phyloP scores from a whole-genome alignment of 2,888 invertebrate species.

The Tinea pellionella region DNA sequence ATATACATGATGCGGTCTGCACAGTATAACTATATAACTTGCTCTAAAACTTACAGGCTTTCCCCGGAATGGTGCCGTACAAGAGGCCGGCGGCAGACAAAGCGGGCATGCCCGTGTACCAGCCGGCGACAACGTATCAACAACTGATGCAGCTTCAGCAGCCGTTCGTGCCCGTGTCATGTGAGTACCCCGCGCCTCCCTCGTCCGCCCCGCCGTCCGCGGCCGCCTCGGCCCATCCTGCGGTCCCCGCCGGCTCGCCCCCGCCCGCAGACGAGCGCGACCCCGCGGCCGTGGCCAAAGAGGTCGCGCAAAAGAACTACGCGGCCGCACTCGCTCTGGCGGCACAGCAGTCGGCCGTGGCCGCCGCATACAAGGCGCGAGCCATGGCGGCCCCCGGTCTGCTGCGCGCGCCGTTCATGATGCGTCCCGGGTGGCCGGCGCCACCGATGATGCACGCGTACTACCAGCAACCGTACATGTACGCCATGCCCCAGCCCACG shows the following conservation, averaged over 20 bases:
- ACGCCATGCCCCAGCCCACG: constrained; percentile 62
- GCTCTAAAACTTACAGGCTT: constrained; percentile 79
- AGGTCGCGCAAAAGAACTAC: constrained; percentile 86
- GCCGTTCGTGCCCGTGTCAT: constrained; percentile 98
- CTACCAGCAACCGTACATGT: constrained; percentile 64
- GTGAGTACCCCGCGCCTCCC: constrained; percentile 91
- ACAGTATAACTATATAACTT: background rate
- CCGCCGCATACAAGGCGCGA: constrained; percentile 77
- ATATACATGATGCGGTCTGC: no score
- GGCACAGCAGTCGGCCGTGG: constrained; percentile 63
- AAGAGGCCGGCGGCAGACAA: constrained; percentile 97
- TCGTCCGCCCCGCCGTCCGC: constrained; percentile 71
- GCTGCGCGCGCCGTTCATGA: constrained; percentile 55
- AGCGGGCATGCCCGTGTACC: constrained; percentile 96
- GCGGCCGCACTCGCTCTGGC: constrained; percentile 73
- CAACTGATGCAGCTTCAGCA: constrained; percentile 95
- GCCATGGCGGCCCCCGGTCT: constrained; percentile 61
- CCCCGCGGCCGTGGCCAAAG: constrained; percentile 78
- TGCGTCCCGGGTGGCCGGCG: constrained; percentile 56
- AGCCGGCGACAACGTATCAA: constrained; percentile 93
- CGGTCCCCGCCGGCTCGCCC: constrained; percentile 30
- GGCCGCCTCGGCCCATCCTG: constrained; percentile 17
- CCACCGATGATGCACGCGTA: constrained; percentile 62
- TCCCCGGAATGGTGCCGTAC: constrained; percentile 95
- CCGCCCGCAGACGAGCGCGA: constrained; percentile 51